A percentile compares a stretch with the other conserved stretches of the same genome.
These are phyloP conservation scores for Bufotes viridis DNA, from an alignment of 2,797 vertebrate genomes.

Conservation along the genomic window DNA sequence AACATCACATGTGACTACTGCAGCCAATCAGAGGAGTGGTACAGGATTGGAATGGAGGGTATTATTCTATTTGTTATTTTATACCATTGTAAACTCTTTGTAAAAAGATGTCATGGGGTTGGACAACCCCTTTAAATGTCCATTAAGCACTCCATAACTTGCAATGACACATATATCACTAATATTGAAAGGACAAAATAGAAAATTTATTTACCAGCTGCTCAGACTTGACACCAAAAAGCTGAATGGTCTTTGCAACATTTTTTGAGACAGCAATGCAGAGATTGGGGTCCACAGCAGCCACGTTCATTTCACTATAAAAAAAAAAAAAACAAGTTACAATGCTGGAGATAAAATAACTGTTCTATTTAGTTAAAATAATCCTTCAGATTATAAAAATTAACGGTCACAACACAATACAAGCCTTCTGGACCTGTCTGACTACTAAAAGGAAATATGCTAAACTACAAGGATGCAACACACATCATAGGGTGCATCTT, in stretches of 20 bases:
- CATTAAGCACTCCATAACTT: background rate
- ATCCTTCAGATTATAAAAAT: background rate
- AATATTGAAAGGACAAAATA: background rate
- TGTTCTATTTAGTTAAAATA: background rate
- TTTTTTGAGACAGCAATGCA: slow-evolving; percentile 91
- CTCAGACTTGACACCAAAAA: slow-evolving; percentile 94
- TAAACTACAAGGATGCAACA: background rate
- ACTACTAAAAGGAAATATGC: too few relatives aligned
- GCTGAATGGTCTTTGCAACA: slow-evolving; percentile 91
- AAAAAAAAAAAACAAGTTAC: slow-evolving; percentile 64
- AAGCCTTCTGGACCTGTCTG: background rate
- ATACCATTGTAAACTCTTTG: too few relatives aligned
- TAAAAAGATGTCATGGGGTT: too few relatives aligned
- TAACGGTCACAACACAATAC: background rate
- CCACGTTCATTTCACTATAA: slow-evolving; percentile 92
- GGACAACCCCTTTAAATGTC: background rate
- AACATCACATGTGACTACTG: too few relatives aligned
- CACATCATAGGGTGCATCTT: background rate
- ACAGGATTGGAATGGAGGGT: too few relatives aligned
- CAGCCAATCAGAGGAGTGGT: too few relatives aligned
- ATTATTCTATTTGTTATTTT: too few relatives aligned
- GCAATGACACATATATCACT: background rate
- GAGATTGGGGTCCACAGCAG: slow-evolving; percentile 87
- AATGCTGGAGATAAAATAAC: background rate
- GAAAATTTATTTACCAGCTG: slow-evolving; percentile 85